Conservation (phyloP, 2,797 vertebrate species). For the Schizothorax lantsangensis region DNA sequence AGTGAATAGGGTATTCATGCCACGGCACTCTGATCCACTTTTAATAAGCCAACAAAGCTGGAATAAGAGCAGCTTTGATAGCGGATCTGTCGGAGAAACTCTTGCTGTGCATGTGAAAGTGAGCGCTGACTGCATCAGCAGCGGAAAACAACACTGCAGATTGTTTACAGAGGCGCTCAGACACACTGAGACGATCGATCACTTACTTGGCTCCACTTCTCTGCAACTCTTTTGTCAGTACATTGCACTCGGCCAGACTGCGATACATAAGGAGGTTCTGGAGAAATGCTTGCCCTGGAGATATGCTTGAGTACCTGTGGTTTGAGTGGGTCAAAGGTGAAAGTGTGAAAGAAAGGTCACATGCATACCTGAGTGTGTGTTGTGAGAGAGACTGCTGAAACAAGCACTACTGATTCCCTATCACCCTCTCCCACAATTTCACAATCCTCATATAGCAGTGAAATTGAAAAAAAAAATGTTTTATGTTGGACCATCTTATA, state of each 20-base stretch:
- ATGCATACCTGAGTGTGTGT: slow-evolving; percentile 51
- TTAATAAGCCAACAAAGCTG: slow-evolving; percentile 55
- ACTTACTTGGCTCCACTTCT: slow-evolving; percentile 35
- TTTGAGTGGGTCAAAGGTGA: slow-evolving; percentile 66
- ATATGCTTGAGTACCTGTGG: slow-evolving; percentile 58
- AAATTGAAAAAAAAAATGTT: neutral
- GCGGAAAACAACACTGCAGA: slow-evolving; percentile 52
- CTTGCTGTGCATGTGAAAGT: slow-evolving; percentile 50
- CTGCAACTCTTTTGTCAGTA: slow-evolving; percentile 47
- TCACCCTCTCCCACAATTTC: neutral
- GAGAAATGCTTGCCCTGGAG: slow-evolving; percentile 65
- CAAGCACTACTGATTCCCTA: slow-evolving; percentile 3
- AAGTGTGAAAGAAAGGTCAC: slow-evolving; percentile 56
- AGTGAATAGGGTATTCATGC: slow-evolving; percentile 49
- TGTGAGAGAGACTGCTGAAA: slow-evolving; percentile 54
- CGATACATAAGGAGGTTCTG: slow-evolving; percentile 33
- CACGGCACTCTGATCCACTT: slow-evolving; percentile 47
- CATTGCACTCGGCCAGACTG: slow-evolving; percentile 44
- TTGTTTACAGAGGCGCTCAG: slow-evolving; percentile 63
- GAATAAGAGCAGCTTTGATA: slow-evolving; percentile 52
- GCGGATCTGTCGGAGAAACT: slow-evolving; percentile 57
- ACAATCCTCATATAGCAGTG: neutral
- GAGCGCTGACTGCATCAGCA: slow-evolving; percentile 27
- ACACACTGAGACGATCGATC: slow-evolving; percentile 64
- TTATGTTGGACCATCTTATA: neutral